Evolutionary conservation across 2,888 invertebrate genomes (phyloP).

Genomic region (Brachycybe producta): DNA sequence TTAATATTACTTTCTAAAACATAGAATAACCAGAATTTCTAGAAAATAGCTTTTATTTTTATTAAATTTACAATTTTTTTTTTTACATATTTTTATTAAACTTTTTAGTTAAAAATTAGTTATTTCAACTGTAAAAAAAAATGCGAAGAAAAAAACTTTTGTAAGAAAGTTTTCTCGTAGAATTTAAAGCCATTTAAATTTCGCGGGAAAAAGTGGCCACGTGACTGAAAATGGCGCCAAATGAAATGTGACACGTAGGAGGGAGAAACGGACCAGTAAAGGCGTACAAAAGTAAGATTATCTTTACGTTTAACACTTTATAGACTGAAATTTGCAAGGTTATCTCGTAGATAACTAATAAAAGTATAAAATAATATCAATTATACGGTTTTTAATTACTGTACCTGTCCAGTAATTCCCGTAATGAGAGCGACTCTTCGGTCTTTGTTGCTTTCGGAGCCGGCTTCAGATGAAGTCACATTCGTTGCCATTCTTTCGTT

Average conservation of each 20-base stretch:
- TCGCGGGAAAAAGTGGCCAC: no score
- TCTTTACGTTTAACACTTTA: not conserved
- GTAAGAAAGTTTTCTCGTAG: no score
- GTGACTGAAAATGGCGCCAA: not conserved
- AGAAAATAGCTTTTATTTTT: no score
- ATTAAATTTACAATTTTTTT: no score
- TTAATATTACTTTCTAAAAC: no score
- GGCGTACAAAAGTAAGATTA: not conserved
- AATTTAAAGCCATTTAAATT: no score
- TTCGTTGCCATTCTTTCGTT: not conserved
- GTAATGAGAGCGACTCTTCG: constrained; percentile 76
- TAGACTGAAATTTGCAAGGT: not conserved
- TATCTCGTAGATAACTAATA: not conserved
- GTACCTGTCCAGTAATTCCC: constrained; percentile 94
- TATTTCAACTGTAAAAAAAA: no score
- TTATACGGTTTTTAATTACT: constrained; percentile 21
- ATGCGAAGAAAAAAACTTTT: no score
- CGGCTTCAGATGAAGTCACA: not conserved
- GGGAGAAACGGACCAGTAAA: not conserved
- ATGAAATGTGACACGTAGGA: not conserved
- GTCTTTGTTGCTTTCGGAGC: not conserved
- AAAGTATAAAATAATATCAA: not conserved
- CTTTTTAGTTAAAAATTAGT: no score
- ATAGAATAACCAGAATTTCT: no score
- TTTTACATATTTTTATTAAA: no score